A percentile compares a stretch with the other conserved stretches of the same genome.
These are phyloP conservation scores for Ophonus ardosiacus DNA, from an alignment of 2,888 invertebrate genomes.

Conservation along the genomic window DNA sequence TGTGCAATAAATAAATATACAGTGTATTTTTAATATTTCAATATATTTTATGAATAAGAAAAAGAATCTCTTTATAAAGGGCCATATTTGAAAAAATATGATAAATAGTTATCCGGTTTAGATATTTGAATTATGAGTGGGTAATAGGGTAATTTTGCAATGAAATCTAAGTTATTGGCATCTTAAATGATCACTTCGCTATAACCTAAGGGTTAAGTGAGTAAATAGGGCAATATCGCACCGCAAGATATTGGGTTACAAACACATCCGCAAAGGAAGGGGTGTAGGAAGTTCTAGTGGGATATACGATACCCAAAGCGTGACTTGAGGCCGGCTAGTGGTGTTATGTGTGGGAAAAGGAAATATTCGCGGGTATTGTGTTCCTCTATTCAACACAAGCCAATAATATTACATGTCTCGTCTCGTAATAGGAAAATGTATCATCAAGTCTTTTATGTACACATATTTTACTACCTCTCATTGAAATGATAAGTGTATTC, in stretches of 20 bases:
- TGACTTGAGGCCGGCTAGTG: neutral
- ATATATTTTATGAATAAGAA: no score
- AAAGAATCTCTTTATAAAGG: no score
- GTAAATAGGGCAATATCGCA: neutral
- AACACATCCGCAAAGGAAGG: slow-evolving; percentile 16
- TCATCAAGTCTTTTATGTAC: neutral
- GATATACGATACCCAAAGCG: neutral
- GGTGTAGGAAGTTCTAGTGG: neutral
- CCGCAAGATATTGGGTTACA: slow-evolving; percentile 1
- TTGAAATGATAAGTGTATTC: neutral
- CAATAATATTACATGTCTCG: neutral
- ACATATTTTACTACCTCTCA: no score
- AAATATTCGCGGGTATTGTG: neutral
- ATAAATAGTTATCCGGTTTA: no score
- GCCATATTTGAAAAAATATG: no score
- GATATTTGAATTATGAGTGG: no score
- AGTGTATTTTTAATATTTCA: no score
- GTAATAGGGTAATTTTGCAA: neutral
- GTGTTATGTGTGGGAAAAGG: neutral
- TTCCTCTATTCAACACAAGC: neutral
- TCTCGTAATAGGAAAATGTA: neutral
- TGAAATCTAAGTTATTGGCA: neutral
- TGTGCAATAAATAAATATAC: no score
- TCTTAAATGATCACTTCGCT: neutral
- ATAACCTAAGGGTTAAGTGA: neutral